Conservation (phyloP, 30 jellyfish, hydroid and myxozoan genomes). For the Hydra vulgaris region DNA sequence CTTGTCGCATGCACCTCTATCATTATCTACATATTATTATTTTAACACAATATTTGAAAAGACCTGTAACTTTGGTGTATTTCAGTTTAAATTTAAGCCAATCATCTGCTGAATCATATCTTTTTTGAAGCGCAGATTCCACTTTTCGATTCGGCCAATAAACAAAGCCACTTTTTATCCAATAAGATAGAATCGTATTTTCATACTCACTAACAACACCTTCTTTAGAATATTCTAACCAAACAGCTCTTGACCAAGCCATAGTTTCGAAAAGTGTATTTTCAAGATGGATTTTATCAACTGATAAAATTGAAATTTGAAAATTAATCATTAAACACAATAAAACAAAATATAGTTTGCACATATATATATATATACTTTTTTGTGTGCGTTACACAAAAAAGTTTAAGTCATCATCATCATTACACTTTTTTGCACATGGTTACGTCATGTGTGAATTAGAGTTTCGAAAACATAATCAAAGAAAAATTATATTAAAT, state of each 20-base stretch:
- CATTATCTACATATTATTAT: background rate
- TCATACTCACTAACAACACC: background rate
- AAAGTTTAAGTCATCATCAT: too few relatives aligned
- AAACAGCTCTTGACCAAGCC: background rate
- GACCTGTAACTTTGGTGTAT: background rate
- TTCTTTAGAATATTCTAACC: background rate
- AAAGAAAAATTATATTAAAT: background rate
- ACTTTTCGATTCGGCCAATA: conserved; percentile 1
- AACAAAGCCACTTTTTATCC: background rate
- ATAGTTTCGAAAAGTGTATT: background rate
- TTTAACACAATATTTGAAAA: background rate
- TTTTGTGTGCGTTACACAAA: background rate
- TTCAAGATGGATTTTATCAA: background rate
- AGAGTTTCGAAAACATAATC: background rate
- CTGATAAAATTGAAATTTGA: background rate
- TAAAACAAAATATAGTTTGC: background rate
- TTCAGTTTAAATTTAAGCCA: background rate
- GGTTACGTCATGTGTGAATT: background rate
- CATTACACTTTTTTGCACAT: too few relatives aligned
- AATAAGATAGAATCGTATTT: background rate
- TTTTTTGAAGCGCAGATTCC: background rate
- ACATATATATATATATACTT: background rate
- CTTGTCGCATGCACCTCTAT: background rate
- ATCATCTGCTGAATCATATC: background rate
- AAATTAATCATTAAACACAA: background rate